phyloP scores from a whole-genome alignment of 2,113 vertebrate genomes.

The Petaurus breviceps region DNA sequence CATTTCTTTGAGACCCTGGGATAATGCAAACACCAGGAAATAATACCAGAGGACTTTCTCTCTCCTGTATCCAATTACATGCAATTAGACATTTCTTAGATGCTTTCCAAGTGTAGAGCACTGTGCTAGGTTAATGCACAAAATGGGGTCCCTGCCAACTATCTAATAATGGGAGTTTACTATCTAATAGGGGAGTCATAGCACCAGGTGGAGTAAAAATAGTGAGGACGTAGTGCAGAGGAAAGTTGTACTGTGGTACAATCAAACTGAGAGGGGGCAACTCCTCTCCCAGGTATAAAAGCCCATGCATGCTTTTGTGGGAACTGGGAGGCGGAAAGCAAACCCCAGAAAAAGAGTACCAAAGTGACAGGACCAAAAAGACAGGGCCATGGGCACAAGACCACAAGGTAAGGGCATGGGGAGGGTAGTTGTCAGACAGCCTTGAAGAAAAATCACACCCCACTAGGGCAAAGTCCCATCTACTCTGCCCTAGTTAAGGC shows the following conservation, averaged over 20 bases:
- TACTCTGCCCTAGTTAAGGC: background rate
- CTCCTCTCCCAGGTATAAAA: background rate
- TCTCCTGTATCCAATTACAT: background rate
- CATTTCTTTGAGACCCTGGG: background rate
- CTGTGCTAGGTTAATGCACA: background rate
- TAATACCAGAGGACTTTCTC: background rate
- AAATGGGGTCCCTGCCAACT: background rate
- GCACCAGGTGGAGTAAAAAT: background rate
- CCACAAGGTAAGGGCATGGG: background rate
- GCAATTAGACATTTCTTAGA: background rate
- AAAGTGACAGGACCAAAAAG: background rate
- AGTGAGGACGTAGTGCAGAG: background rate
- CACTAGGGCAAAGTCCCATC: background rate
- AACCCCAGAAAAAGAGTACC: background rate
- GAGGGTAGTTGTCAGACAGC: background rate
- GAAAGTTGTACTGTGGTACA: background rate
- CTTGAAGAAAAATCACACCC: background rate
- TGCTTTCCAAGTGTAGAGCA: background rate
- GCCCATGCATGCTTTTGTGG: background rate
- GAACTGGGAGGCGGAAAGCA: background rate
- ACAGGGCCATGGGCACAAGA: background rate
- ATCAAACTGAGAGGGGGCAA: background rate
- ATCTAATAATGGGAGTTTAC: too few species aligned
- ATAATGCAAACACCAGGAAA: background rate
- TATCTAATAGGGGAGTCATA: background rate